Evolutionary conservation across 37 sponge, comb jelly and placozoan species (phyloP).

Genomic region (Spongilla lacustris): DNA sequence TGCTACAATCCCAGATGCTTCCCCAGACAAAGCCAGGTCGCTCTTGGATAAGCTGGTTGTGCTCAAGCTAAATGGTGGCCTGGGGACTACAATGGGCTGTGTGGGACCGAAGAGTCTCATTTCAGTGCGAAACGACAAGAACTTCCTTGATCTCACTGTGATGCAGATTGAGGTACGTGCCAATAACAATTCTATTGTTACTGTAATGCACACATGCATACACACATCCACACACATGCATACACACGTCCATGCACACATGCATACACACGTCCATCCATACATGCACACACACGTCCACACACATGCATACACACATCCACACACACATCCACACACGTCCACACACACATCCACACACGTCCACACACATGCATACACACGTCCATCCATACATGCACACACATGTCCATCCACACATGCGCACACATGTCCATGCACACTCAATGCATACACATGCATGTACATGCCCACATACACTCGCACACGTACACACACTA

Average conservation of each 20-base stretch:
- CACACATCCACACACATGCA: neutral
- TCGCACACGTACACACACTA: constrained; percentile 24
- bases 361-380: neutral
- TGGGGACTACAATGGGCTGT: constrained; percentile 96
- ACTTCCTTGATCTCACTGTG: constrained; percentile 92
- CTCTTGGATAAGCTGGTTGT: constrained; percentile 94
- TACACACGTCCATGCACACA: constrained; percentile 2
- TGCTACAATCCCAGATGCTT: constrained; percentile 6
- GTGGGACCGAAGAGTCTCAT: constrained; percentile 96
- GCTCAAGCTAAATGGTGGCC: constrained; percentile 95
- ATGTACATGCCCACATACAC: neutral
- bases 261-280: neutral
- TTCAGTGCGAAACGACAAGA: constrained; percentile 84
- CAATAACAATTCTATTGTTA: neutral
- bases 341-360: constrained; percentile 16
- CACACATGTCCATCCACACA: constrained; percentile 2
- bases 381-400: neutral
- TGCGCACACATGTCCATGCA: neutral
- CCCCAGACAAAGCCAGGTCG: constrained; percentile 9
- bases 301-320: neutral
- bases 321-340: neutral
- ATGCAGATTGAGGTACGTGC: constrained; percentile 92
- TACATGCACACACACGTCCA: constrained; percentile 9
- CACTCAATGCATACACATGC: neutral
- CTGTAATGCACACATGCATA: neutral